Evolutionary conservation across 2,797 vertebrate genomes (phyloP).

Genomic region (Rhynchonycteris naso): DNA sequence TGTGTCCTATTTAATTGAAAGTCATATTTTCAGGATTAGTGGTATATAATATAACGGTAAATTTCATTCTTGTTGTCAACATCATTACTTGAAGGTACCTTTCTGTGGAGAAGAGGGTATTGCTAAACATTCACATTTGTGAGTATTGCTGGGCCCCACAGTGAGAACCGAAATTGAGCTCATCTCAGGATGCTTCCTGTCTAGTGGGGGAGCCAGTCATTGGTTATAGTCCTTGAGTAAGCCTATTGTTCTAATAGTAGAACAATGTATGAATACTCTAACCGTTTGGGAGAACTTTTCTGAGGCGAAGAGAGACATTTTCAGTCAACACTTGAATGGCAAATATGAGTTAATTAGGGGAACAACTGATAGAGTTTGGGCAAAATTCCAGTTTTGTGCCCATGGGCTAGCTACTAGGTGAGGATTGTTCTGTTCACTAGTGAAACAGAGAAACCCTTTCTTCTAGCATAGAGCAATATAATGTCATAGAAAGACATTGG

Average conservation of each 20-base stretch:
- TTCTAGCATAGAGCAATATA: background rate
- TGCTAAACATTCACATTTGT: background rate
- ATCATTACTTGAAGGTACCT: background rate
- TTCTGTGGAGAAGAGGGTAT: background rate
- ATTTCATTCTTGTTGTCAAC: background rate
- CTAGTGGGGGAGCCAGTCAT: accelerated
- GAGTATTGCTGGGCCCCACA: background rate
- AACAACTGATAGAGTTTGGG: background rate
- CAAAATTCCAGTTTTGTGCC: background rate
- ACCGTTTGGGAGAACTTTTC: background rate
- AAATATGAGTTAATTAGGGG: background rate
- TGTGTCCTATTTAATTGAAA: background rate
- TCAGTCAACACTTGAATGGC: background rate
- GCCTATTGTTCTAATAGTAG: background rate
- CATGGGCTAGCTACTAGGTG: background rate
- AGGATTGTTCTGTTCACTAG: background rate
- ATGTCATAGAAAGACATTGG: background rate
- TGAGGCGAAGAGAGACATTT: background rate
- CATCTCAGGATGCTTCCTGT: background rate
- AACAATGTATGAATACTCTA: background rate
- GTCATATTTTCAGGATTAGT: background rate
- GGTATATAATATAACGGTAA: background rate
- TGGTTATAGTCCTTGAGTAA: background rate
- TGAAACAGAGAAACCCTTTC: background rate
- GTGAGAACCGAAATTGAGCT: background rate